Evolutionary conservation across 2,888 invertebrate genomes (phyloP).

Genomic region (Lamproptera curius): DNA sequence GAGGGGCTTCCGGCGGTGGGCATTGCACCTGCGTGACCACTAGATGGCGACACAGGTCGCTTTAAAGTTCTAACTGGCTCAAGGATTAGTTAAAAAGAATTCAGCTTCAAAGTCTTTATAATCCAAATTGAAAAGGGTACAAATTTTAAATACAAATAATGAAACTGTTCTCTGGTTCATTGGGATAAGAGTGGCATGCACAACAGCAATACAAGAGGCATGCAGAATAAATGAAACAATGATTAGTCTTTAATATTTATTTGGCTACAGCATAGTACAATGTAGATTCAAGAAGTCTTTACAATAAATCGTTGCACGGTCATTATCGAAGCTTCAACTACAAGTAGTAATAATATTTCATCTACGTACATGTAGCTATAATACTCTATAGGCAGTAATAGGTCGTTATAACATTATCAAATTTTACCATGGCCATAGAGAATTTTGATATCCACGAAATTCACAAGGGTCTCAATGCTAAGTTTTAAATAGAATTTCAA

Average conservation of each 20-base stretch:
- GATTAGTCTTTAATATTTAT: conserved; percentile 54
- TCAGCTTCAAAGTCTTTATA: neutral
- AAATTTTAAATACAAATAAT: neutral
- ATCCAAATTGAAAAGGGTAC: neutral
- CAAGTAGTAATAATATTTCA: conserved; percentile 42
- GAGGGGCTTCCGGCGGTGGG: conserved; percentile 92
- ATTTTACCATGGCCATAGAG: conserved; percentile 69
- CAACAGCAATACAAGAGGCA: conserved; percentile 31
- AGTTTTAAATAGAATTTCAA: conserved; percentile 60
- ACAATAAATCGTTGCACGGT: conserved; percentile 51
- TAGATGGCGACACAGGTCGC: conserved; percentile 73
- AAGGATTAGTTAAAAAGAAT: neutral
- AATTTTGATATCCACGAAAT: conserved; percentile 38
- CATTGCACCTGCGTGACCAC: conserved; percentile 97
- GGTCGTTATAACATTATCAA: conserved; percentile 37
- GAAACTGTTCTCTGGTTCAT: neutral
- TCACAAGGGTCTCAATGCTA: conserved; percentile 40
- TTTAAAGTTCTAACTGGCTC: conserved; percentile 44
- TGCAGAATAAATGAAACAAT: conserved; percentile 60
- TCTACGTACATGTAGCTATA: conserved; percentile 52
- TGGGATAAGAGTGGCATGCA: conserved; percentile 39
- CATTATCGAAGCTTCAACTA: conserved; percentile 64
- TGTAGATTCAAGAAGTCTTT: conserved; percentile 58
- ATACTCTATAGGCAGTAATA: conserved; percentile 57
- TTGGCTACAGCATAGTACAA: conserved; percentile 65